Base-by-base conservation (phyloP, 2,888 invertebrate genomes). In the Physocephala rufipes region DNA sequence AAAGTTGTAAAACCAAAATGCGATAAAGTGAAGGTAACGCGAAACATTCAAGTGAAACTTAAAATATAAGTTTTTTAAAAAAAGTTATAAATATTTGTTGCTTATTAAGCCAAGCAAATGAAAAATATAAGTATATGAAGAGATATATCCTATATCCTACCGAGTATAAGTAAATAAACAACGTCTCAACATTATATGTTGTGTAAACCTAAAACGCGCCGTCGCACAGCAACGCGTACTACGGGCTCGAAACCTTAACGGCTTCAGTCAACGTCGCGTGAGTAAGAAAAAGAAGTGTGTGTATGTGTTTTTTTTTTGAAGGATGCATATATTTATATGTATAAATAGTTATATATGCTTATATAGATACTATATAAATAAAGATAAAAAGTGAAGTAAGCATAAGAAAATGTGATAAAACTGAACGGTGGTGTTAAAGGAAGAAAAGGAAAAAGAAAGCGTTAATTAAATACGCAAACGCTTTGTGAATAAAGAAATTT, bases 181-280 rank as follows among this genome's bases (percentile, higher is more conserved):
- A 26, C 69, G 62, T n/a, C 58, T 30, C 53, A 21, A 63, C 66
- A 49, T 15, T 53, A 19, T 19, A 15, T 15, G 53, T 51, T 55
- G 30, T 7, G 36, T 4, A 66, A 28, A 51, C 51, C 45, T 19
- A 13, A 43, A 43, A 58, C 61, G 71, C 70, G 64, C 67, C 63
- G 70, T 70, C 74, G 72, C 65, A 67, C 49, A 67, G 70, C 71
- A 67, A 67, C 70, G 70, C 70, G 36, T 7, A 58, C 45, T 26
- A 49, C 66, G 61, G 59, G 24, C 53, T 15, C 15, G 1, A 28
- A 36, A 28, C 49, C 59, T 70, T 58, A 59, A 43, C 53, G 47
- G 47, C 62, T 68, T 68, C 68, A n/a, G n/a, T n/a, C n/a, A n/a
- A 30, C 68, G 53, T 55, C 16, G 26, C 3, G 63, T 62, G n/a